phyloP scores from a whole-genome alignment of 2,113 vertebrate species.

The Eurystomus gularis region DNA sequence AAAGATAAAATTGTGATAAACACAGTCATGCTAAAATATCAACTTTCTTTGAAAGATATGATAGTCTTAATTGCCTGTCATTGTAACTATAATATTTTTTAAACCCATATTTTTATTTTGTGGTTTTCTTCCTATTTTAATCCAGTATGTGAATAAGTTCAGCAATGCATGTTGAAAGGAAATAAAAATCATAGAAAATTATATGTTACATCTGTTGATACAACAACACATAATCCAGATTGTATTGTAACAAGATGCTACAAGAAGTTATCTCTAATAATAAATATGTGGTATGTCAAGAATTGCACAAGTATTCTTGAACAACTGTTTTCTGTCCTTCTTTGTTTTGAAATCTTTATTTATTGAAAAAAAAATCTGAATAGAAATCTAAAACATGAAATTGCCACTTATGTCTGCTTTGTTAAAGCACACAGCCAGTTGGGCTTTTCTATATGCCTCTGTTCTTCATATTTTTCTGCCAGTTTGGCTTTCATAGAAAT shows the following conservation, averaged over 20 bases:
- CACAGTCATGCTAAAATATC: conserved; percentile 10
- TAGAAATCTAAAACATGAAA: neutral
- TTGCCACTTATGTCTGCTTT: neutral
- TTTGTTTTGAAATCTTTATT: neutral
- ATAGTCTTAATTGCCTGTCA: neutral
- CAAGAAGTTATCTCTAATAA: neutral
- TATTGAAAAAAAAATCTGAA: neutral
- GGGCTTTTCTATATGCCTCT: neutral
- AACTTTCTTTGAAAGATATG: neutral
- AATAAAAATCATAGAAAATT: conserved; percentile 41
- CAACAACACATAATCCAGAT: neutral
- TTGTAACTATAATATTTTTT: neutral
- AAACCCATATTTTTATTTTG: neutral
- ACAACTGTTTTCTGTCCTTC: neutral
- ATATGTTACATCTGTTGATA: neutral
- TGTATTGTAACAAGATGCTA: neutral
- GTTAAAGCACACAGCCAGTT: neutral
- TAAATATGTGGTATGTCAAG: neutral
- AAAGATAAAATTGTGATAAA: conserved; percentile 9
- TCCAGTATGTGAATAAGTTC: neutral
- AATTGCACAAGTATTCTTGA: neutral
- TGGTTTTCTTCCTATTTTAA: conserved; percentile 27
- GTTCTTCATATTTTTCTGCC: neutral
- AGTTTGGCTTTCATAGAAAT: neutral
- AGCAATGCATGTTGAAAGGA: conserved; percentile 19